Evolutionary conservation across 2,888 invertebrate genomes (phyloP), one percentile per base, ranked within the genome.

Genomic region (Adelphocoris suturalis): DNA sequence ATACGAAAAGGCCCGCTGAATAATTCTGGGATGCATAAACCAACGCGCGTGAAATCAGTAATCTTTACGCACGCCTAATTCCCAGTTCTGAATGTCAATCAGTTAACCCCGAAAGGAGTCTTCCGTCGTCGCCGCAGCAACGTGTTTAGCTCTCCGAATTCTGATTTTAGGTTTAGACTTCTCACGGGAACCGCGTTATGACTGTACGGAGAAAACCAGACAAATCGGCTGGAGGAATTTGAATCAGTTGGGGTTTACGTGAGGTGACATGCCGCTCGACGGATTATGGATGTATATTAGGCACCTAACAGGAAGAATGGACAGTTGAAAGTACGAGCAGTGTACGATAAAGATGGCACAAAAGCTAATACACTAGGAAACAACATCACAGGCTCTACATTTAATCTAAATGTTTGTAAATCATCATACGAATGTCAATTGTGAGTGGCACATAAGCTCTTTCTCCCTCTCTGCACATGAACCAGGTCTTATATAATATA

Each of bases 61-160:
- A 82, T 48, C 82, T 48, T 82, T 82, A 48, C 82, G 82, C 82
- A 52, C 82, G 52, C 55, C 55, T 82, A 82, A 52, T 82, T 55
- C 82, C 16, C 46, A 14, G 27, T 47, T 52, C 52, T 82, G 82
- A 82, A 82, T 82, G 13, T 14, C 82, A 82, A 82, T 82, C 82
- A 82, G 52, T 52, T 82, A 14, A 82, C 48, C 82, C 68, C 52
- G 48, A 82, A 82, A 82, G 37, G 46, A 78, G 46, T 46, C 78
- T 46, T 16, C 78, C 78, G 12, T 1, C 37, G 37, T 46, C 46
- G 47, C 19, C 78, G 46, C 19, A 47, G 78, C 37, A 78, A 78
- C 78, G 78, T 78, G 78, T 78, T 16, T 46, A 19, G 78, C 47
- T 78, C 78, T 78, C 19, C 16, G 78, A 78, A 78, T 78, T 19